Evolutionary conservation across 2,113 vertebrate species (phyloP).

Genomic region (Ia io): DNA sequence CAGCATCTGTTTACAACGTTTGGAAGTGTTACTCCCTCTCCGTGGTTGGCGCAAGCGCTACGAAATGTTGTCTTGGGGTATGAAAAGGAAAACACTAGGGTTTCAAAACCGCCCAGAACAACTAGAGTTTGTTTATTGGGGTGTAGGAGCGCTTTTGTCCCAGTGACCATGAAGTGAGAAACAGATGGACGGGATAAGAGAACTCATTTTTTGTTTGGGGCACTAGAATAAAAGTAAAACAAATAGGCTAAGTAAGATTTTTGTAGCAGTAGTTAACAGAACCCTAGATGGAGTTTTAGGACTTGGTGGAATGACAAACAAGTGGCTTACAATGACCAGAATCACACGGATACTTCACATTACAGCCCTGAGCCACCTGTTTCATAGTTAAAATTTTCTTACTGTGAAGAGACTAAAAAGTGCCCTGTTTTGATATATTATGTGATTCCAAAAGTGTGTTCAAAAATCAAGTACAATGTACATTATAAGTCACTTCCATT

Average conservation of each 20-base stretch:
- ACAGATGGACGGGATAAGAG: not conserved
- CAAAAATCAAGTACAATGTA: not conserved
- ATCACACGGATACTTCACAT: not conserved
- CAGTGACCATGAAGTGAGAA: not conserved
- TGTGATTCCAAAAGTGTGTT: not conserved
- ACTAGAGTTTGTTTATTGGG: not conserved
- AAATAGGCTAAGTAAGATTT: not conserved
- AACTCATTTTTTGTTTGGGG: not conserved
- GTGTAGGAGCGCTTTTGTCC: not conserved
- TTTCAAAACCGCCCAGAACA: not conserved
- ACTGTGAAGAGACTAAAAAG: not conserved
- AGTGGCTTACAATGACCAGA: not conserved
- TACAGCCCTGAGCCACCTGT: not conserved
- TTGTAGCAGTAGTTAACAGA: not conserved
- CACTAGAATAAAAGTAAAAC: not conserved
- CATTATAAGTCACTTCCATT: not conserved
- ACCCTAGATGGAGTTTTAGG: not conserved
- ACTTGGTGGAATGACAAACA: not conserved
- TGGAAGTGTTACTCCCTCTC: not conserved
- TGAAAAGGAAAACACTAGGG: not conserved
- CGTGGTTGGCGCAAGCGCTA: not conserved
- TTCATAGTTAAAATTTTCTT: not conserved
- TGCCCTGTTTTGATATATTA: not conserved
- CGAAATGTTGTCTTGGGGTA: not conserved
- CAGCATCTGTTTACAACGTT: not conserved